Evolutionary conservation across 2,797 vertebrate genomes (phyloP).

Genomic region (Heterohyrax brucei): DNA sequence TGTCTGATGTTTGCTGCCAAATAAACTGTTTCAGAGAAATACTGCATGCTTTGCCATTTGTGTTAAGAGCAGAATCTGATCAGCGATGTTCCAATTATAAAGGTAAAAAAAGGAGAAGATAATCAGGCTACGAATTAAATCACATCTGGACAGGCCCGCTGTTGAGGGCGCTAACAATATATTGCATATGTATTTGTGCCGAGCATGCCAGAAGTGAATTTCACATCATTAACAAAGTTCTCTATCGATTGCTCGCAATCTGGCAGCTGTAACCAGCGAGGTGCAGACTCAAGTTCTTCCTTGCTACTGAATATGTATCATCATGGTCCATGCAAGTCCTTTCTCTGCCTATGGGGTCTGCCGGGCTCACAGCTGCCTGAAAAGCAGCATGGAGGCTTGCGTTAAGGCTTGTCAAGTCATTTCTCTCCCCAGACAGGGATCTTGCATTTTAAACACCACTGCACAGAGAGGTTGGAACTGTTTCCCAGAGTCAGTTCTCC

Average conservation of each 20-base stretch:
- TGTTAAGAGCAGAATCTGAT: constrained; percentile 80
- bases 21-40: constrained; percentile 74
- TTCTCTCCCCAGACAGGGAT: constrained; percentile 68
- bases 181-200: constrained; percentile 80
- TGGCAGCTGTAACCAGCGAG: constrained; percentile 76
- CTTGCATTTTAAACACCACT: constrained; percentile 82
- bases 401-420: constrained; percentile 73
- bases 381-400: constrained; percentile 70
- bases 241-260: constrained; percentile 74
- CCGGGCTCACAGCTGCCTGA: constrained; percentile 74
- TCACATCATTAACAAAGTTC: constrained; percentile 84
- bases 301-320: constrained; percentile 82
- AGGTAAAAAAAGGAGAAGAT: constrained; percentile 72
- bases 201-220: constrained; percentile 82
- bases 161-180: constrained; percentile 77
- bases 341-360: constrained; percentile 58
- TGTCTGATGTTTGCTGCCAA: constrained; percentile 62
- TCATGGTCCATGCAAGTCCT: constrained; percentile 65
- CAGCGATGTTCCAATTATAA: constrained; percentile 78
- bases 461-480: constrained; percentile 57
- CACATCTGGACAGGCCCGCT: constrained; percentile 78
- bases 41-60: constrained; percentile 62
- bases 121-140: constrained; percentile 84
- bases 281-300: constrained; percentile 72
- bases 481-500: constrained; percentile 31